Evolutionary conservation across 1,140 invertebrate genomes (phyloP).

Genomic region (Babylonia areolata): DNA sequence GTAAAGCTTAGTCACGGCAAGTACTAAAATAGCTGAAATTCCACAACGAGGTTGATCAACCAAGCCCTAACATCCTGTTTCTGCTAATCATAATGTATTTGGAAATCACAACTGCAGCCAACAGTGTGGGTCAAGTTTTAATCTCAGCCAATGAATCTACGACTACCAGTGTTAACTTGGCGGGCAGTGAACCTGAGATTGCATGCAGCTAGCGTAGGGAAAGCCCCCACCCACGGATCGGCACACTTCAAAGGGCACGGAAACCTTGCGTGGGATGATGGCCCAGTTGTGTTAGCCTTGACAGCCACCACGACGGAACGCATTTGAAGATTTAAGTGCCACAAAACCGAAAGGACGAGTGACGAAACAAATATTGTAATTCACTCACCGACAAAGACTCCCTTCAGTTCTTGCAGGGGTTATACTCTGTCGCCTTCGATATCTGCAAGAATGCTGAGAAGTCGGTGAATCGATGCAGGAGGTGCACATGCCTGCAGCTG

Average conservation of each 20-base stretch:
- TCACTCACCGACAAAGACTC: background rate
- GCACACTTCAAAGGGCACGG: conserved; percentile 35
- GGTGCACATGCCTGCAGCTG: conserved; percentile 31
- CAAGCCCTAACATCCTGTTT: no score
- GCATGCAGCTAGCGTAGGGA: conserved; percentile 7
- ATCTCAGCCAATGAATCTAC: background rate
- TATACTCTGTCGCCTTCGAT: conserved; percentile 9
- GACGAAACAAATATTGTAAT: background rate
- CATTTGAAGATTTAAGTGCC: background rate
- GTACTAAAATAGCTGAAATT: no score
- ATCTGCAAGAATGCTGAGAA: conserved; percentile 25
- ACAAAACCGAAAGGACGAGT: background rate
- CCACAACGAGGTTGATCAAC: no score
- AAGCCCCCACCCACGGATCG: conserved; percentile 42
- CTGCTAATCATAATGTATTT: no score
- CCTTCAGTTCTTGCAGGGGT: background rate
- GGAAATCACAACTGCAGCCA: no score
- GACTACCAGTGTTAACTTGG: background rate
- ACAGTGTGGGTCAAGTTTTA: no score
- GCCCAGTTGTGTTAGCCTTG: background rate
- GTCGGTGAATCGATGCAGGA: conserved; percentile 35
- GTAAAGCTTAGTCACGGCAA: no score
- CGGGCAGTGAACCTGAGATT: background rate
- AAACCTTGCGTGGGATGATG: conserved; percentile 14
- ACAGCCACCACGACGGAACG: background rate